A percentile compares a stretch with the other conserved stretches of the same genome.
Evolutionary conservation across 2,888 invertebrate species (phyloP).

Genomic region (Agapostemon virescens): DNA sequence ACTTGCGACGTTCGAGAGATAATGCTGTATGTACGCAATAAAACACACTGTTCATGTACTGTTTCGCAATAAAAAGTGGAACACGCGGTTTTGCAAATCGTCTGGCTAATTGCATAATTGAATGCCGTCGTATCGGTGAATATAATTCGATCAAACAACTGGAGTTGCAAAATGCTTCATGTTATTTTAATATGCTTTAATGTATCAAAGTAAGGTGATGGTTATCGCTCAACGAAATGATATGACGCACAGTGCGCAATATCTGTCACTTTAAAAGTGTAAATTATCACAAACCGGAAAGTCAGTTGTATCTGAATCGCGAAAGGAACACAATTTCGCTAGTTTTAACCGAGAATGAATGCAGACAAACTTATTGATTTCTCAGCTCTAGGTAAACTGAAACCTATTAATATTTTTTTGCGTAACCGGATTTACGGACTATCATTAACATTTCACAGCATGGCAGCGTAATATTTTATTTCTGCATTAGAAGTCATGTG

Average conservation of each 20-base stretch:
- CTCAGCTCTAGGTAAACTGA: constrained; percentile 56
- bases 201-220: too few relatives aligned
- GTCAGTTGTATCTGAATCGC: not conserved
- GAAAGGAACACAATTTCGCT: not conserved
- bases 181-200: too few relatives aligned
- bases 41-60: not conserved
- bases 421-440: not conserved
- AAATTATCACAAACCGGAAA: not conserved
- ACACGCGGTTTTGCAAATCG: constrained; percentile 1
- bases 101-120: constrained; percentile 15
- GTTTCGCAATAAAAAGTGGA: not conserved
- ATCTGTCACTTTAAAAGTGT: not conserved
- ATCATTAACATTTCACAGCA: not conserved
- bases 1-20: too few relatives aligned
- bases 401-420: constrained; percentile 17
- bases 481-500: not conserved
- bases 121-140: not conserved
- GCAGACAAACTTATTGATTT: constrained; percentile 58
- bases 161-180: not conserved
- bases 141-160: not conserved
- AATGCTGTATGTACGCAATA: not conserved
- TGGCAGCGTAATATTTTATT: not conserved
- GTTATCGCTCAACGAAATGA: not conserved
- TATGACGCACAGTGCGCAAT: not conserved
- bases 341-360: constrained; percentile 45